phyloP scores from a whole-genome alignment of 2,888 invertebrate species.

The Phyllotreta striolata region DNA sequence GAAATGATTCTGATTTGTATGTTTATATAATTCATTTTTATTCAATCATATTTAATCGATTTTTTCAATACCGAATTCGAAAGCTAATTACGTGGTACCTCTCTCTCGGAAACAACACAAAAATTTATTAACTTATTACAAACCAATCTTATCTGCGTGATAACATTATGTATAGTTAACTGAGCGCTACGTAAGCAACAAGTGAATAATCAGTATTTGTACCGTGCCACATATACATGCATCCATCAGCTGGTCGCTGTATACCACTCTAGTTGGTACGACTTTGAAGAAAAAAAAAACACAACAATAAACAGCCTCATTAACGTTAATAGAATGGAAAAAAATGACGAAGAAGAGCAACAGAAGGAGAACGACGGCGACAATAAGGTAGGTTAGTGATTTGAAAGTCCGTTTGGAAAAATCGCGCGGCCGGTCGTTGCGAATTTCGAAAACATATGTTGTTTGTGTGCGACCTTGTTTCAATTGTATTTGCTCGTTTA shows the following conservation, averaged over 20 bases:
- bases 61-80: no score
- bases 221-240: constrained; percentile 13
- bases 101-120: constrained; percentile 1
- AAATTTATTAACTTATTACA: constrained; percentile 9
- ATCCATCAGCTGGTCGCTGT: neutral
- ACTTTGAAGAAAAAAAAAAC: constrained; percentile 1
- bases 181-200: constrained; percentile 27
- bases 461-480: constrained; percentile 4
- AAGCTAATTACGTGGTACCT: no score
- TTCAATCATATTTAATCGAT: no score
- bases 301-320: neutral
- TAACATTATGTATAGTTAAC: constrained; percentile 20
- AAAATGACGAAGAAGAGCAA: constrained; percentile 7
- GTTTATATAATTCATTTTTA: no score
- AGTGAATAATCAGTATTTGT: neutral
- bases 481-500: no score
- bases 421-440: neutral
- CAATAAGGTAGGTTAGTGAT: constrained; percentile 27
- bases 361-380: neutral
- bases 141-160: constrained; percentile 29
- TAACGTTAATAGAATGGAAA: constrained; percentile 6
- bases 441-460: constrained; percentile 15
- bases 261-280: neutral
- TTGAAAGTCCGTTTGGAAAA: neutral
- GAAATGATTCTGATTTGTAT: no score